Evolutionary conservation across 2,113 vertebrate genomes (phyloP), one percentile per base, ranked within the genome.

Genomic region (Seriola dumerili): DNA sequence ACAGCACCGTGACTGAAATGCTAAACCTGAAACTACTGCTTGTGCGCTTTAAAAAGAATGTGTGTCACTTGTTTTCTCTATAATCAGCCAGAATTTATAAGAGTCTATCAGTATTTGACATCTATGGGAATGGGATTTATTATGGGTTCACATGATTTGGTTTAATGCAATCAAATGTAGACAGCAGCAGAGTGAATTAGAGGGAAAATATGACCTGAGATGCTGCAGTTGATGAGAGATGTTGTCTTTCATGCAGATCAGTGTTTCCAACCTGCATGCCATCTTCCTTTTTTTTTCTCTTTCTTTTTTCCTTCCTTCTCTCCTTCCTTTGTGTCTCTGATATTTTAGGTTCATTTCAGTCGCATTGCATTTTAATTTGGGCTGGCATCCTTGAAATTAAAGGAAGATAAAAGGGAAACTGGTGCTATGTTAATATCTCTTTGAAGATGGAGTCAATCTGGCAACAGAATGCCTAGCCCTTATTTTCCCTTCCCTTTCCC

Each of bases 381-480:
- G 70, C 80, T 88, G 80, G 85, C 91, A 92, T 94, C 89, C 83
- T 87, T 91, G 81, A 94, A 94, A 93, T 91, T 87, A 92, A 89
- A 80, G 74, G 44, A 74, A 93, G 91, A 93, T 93, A 92, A 95
- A 95, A 93, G 90, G 88, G 78, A 87, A 90, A 88, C 82, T 76
- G 85, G 74, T 8, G 64, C 80, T 91, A 84, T 93, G 92, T 90
- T 94, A 93, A 93, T 93, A 90, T 94, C 90, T 90, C 91, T 95
- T 95, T 94, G 94, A 95, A 94, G 94, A 94, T 81, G 84, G 67
- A 92, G 89, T 94, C 89, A 86, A 92, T 89, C 88, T 94, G 89
- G 88, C 85, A 83, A 73, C 83, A 87, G 87, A 93, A 90, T 89
- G 83, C 89, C 88, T 16, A 75, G 83, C 48, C 91, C 83, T 84